phyloP scores from a whole-genome alignment of 2,888 invertebrate genomes.

The Cryptocephalus moraei region DNA sequence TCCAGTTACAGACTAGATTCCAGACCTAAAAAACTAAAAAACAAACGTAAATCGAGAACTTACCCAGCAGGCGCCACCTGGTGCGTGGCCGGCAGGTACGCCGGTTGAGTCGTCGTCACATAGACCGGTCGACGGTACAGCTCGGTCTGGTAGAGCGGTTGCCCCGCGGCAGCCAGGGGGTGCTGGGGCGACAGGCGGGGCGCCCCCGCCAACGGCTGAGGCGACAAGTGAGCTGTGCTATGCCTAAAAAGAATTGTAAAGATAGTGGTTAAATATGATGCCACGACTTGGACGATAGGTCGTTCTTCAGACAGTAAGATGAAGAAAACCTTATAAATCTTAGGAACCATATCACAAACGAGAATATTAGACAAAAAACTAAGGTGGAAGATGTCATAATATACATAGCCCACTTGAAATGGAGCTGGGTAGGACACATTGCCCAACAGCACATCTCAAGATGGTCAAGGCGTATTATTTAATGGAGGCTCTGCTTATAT shows the following conservation, averaged over 20 bases:
- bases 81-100: slow-evolving; percentile 43
- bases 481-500: no score
- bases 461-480: no score
- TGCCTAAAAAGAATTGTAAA: neutral
- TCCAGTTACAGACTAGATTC: no score
- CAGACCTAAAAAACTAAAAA: neutral
- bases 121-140: slow-evolving; percentile 60
- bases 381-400: no score
- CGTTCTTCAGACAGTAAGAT: no score
- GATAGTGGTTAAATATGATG: no score
- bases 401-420: no score
- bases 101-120: slow-evolving; percentile 52
- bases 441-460: no score
- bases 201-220: slow-evolving; percentile 35
- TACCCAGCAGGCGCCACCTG: slow-evolving; percentile 42
- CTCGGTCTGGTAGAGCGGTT: slow-evolving; percentile 49
- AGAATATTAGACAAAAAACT: no score
- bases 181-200: slow-evolving; percentile 41
- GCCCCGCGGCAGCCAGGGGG: slow-evolving; percentile 44
- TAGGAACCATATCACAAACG: no score
- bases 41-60: slow-evolving; percentile 15
- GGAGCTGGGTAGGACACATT: no score
- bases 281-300: no score
- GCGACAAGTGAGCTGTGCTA: slow-evolving; percentile 38
- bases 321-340: neutral